Base-by-base conservation (phyloP, 2,888 invertebrate genomes). In the Podabrus alpinus region DNA sequence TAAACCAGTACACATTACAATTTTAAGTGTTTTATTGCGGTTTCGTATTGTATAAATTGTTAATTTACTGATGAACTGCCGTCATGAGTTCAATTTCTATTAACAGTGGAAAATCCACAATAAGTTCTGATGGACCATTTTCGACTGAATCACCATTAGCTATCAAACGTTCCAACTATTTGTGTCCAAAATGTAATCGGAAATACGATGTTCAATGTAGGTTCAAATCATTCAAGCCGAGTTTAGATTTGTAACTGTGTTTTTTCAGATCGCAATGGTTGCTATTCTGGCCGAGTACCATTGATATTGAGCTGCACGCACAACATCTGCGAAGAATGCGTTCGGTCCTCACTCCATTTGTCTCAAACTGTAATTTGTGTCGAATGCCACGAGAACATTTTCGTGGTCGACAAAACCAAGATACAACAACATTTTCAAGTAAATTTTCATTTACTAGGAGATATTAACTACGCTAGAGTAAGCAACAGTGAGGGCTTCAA, bases 271-370 rank as follows among this genome's bases (percentile, higher is more conserved):
- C 70, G 77, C n/a, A 74, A 74, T 11, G 77, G 76, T 66, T 29
- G 62, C 59, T 73, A 76, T 45, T 59, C 74, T 72, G 86, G 85
- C 64, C 84, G 83, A 68, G 79, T 86, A 9, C 94, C 94, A 0
- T 86, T 94, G 19, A 86, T 93, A 59, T 84, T 94, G 74, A 82
- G 88, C 76, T 94, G 94, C 82, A 91, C 91, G 1, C 94, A 94
- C 84, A 88, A 91, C 2, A 88, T 92, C 81, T 94, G 94, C 81
- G 92, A 92, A 79, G 89, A 87, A 68, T 94, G 94, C 83, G 83
- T 92, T 13, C 86, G 83, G 59, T 87, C 85, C 74, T 84, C 87
- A 19, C 76, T 86, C 0, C 86, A 85, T 78, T 19, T 64, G 13
- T 88, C 87, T 79, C 89, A 83, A 9, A 76, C 79, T 64, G 71